Evolutionary conservation across 2,113 vertebrate genomes (phyloP).

Genomic region (Ceratotherium simum): DNA sequence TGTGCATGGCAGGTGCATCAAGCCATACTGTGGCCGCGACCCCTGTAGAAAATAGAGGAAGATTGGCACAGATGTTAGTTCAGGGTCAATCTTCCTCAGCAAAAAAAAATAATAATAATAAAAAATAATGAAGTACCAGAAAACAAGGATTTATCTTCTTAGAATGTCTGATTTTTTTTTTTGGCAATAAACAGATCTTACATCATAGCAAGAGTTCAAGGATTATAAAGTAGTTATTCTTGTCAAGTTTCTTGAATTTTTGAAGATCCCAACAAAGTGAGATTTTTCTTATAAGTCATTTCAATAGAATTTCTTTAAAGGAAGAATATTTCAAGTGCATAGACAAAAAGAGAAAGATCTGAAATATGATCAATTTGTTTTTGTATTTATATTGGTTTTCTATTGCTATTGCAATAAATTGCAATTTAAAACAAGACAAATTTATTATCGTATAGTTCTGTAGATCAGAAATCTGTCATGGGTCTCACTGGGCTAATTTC

Average conservation of each 20-base stretch:
- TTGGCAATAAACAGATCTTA: background rate
- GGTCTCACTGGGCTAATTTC: background rate
- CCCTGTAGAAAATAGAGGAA: no score
- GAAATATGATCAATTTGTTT: background rate
- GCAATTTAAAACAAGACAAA: background rate
- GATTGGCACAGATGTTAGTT: no score
- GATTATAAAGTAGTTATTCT: background rate
- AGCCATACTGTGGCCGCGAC: no score
- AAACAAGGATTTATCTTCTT: slow-evolving; percentile 5
- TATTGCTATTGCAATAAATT: background rate
- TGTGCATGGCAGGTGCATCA: no score
- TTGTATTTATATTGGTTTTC: background rate
- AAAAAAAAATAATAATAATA: no score
- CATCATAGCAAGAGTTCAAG: background rate
- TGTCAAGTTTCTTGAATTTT: background rate
- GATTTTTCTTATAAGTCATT: background rate
- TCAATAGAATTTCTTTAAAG: background rate
- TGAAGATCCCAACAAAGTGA: background rate
- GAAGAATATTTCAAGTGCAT: background rate
- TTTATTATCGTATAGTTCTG: background rate
- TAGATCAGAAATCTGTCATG: background rate
- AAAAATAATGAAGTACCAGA: background rate
- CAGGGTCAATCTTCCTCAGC: no score
- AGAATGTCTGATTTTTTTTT: background rate
- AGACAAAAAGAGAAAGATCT: background rate